Base-by-base conservation (phyloP, 2,888 invertebrate genomes). In the Drosophila dives region DNA sequence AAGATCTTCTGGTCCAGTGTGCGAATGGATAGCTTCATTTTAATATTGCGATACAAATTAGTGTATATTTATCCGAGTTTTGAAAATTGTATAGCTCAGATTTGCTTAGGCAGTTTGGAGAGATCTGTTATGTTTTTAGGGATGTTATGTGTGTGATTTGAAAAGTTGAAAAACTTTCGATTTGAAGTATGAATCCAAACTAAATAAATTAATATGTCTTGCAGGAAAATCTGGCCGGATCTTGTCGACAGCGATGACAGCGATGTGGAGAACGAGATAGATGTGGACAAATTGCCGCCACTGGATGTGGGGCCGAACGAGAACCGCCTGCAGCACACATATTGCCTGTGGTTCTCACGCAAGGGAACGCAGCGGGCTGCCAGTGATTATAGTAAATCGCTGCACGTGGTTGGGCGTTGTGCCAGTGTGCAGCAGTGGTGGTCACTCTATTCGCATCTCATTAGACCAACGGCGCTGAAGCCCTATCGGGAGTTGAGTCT, bases 351-450 rank as follows among this genome's bases (percentile, higher is more conserved):
- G 99, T 98, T 95, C 92, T 94, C 95, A 50, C 93, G 94, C 81
- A 94, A 95, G 88, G 94, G 94, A 40, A 90, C 92, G 77, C 93
- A 92, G 69, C 87, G 92, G 42, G 88, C 87, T 26, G 92, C 92
- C 66, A 91, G 91, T 55, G 93, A 93, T 65, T 93, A 93, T 73
- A 92, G 93, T 75, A 93, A 93, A 91, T 93, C 98, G 91, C 95
- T 99, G 91, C 97, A 97, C 93, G 94, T 97, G 92, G 96, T 99
- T 88, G 98, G 97, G 77, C 95, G 96, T 91, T 97, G 98, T 93
- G 97, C 95, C 63, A 97, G 97, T 77, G 99, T 99, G 74, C 99
- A 99, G 94, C 99, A 99, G 94, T 99, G 99, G 95, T 99, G 99
- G 99, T 96, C 96, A 42, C 94, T 98, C 73, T 99, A 99, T 94